Evolutionary conservation across 2,113 vertebrate species (phyloP), one percentile per base, ranked within the genome.

Genomic region (Myrmophylax atrothorax): DNA sequence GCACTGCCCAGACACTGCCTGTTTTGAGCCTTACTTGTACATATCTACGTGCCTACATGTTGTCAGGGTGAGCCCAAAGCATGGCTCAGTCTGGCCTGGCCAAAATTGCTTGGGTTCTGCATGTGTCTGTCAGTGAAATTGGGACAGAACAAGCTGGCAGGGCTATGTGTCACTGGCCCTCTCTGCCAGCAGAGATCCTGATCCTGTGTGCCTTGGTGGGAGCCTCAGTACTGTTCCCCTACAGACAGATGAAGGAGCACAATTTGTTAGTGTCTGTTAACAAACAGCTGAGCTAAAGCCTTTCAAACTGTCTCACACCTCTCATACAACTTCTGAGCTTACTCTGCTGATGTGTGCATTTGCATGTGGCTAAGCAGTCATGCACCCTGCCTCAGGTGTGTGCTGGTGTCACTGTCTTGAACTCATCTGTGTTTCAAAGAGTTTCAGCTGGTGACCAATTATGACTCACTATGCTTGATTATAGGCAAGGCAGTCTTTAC

Each of bases 31-130:
- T 81, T 67, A 60, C 14, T 49, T 28, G 10, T 49, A 26, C 10
- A 18, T 15, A 3, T 40, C 14, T 17, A 0, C 3, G 23, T 29
- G 19, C 14, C 19, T 53, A 0, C 10, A 6, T 28, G 17, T 24
- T 62, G 59, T 7, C 12, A n/a, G 28, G 5, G 3, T 22, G 26
- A 73, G 20, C 20, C 44, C 46, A 26, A 66, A 42, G 9, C 25
- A 14, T 18, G 33, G 33, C 24, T 74, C 12, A 24, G 20, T 26
- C 24, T 83, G 19, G 44, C 42, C 33, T n/a, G 44, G 31, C 14
- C 52, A 50, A 44, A 68, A 68, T 1, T 69, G 18, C 9, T 2
- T 2, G 6, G 25, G n/a, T 50, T 12, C 4, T 18, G 4, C 17
- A 2, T 3, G 7, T 20, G 12, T 42, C 14, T 47, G 3, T 15